Conservation (phyloP, 2,888 invertebrate species). For the Monopis laevigella region DNA sequence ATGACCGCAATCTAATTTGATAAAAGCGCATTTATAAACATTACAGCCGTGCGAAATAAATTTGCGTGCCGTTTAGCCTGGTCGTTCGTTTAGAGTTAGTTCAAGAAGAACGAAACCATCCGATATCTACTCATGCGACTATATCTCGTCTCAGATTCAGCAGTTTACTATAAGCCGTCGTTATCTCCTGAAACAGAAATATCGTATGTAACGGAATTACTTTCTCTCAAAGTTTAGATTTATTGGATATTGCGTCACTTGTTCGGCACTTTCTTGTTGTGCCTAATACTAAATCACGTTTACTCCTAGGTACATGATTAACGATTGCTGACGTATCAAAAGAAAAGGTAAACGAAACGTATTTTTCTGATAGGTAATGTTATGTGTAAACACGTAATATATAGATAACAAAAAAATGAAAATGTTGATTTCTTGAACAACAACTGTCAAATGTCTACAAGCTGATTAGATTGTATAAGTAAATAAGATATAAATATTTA, state of each 20-base stretch:
- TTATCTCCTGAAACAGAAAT: constrained; percentile 46
- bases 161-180: constrained; percentile 40
- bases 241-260: constrained; percentile 53
- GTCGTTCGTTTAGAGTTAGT: constrained; percentile 6
- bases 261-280: constrained; percentile 48
- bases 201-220: constrained; percentile 54
- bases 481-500: no score
- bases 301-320: constrained; percentile 32
- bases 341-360: constrained; percentile 28
- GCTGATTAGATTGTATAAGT: no score
- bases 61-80: constrained; percentile 1
- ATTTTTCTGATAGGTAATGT: constrained; percentile 10
- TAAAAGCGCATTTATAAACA: constrained; percentile 3
- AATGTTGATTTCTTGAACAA: no score
- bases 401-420: constrained; percentile 3
- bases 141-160: constrained; percentile 35
- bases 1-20: constrained; percentile 9
- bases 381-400: constrained; percentile 8
- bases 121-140: constrained; percentile 10
- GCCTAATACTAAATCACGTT: constrained; percentile 56
- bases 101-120: not conserved
- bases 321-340: constrained; percentile 40
- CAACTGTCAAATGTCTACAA: no score
- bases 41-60: constrained; percentile 9
- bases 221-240: constrained; percentile 60